Percentiles rank a stretch among this genome's conserved stretches.
Evolutionary conservation across 2,113 vertebrate genomes (phyloP).

Genomic region (Scophthalmus maximus): DNA sequence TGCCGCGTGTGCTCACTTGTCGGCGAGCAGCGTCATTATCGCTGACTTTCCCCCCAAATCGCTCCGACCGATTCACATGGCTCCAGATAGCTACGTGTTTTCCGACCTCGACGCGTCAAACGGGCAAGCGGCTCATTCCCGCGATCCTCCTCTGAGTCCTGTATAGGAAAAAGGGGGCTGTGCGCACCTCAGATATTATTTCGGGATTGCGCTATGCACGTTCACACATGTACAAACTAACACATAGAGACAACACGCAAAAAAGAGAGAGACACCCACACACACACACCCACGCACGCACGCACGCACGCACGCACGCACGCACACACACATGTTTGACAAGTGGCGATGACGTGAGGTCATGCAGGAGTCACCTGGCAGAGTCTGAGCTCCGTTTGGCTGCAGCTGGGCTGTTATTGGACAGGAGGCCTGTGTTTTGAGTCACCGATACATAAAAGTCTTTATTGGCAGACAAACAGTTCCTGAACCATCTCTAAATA

Average conservation of each 20-base stretch:
- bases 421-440: constrained; percentile 50
- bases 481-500: constrained; percentile 52
- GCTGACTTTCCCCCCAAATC: constrained; percentile 26
- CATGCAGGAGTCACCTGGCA: constrained; percentile 26
- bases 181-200: background rate
- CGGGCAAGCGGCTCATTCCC: constrained; percentile 14
- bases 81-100: background rate
- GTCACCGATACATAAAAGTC: constrained; percentile 38
- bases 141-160: background rate
- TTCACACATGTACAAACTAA: background rate
- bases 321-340: constrained; percentile 1
- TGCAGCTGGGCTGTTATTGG: constrained; percentile 36
- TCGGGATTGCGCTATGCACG: constrained; percentile 11
- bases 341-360: constrained; percentile 37
- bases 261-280: constrained; percentile 11
- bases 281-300: background rate
- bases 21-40: background rate
- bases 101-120: constrained; percentile 5
- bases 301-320: background rate
- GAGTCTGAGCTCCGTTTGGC: background rate
- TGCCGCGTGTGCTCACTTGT: constrained; percentile 58
- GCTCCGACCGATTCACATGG: constrained; percentile 20
- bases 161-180: constrained; percentile 1
- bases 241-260: background rate
- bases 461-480: constrained; percentile 44